Conservation (phyloP, 2,113 vertebrate species). For the Ptyas mucosa region DNA sequence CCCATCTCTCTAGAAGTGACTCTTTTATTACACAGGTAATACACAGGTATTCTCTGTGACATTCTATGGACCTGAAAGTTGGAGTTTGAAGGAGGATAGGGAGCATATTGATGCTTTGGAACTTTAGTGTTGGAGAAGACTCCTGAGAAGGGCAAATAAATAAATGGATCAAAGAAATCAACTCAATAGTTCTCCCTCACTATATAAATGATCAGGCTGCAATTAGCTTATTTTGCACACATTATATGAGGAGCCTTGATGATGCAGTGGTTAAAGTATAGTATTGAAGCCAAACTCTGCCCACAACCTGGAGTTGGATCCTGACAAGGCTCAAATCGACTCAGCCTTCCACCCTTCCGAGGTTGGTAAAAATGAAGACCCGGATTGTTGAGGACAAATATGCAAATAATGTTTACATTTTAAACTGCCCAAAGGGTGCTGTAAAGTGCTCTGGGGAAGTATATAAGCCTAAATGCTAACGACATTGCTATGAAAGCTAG, state of each 20-base stretch:
- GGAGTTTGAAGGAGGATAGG: background rate
- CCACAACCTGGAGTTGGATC: background rate
- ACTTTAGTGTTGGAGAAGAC: background rate
- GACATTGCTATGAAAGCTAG: background rate
- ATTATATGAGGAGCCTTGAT: background rate
- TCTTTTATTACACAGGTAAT: background rate
- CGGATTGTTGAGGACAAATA: background rate
- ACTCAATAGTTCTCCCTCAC: background rate
- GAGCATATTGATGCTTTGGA: background rate
- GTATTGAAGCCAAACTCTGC: background rate
- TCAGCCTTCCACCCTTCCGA: background rate
- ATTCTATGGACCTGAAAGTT: background rate
- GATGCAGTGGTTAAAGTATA: background rate
- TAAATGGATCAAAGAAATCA: background rate
- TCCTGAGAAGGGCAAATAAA: background rate
- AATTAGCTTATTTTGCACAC: background rate
- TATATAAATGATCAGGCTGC: background rate
- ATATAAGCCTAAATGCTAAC: background rate
- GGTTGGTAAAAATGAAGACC: background rate
- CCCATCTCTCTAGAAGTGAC: background rate
- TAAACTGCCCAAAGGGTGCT: background rate
- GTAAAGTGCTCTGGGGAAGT: background rate
- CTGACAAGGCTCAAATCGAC: background rate
- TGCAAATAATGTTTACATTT: background rate
- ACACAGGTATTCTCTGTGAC: background rate